Evolutionary conservation across 2,797 vertebrate genomes (phyloP), one percentile per base, ranked within the genome.

Genomic region (Enteromius radiatus): DNA sequence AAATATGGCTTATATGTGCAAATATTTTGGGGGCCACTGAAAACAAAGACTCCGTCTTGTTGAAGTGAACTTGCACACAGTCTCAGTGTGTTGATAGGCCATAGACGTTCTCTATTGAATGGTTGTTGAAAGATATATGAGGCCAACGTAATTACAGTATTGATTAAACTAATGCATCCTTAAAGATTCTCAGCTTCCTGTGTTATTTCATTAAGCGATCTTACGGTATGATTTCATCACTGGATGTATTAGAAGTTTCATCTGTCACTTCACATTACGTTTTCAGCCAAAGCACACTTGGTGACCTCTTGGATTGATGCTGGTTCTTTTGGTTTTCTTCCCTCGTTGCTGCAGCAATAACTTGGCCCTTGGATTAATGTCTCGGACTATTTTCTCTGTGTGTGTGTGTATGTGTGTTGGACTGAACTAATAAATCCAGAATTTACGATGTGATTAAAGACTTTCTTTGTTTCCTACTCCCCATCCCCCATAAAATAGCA

Each of bases 351-450:
- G 36, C 11, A 8, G 45, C 19, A 65, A 49, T 78, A 79, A 76
- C 81, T 43, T 68, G 31, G 23, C 47, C 52, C 45, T 43, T 49
- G 67, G 65, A 82, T 80, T 63, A 81, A 77, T 78, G 43, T 80
- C 70, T 88, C 64, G 75, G 59, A 52, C 36, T 26, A 26, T 21
- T 56, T 52, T 61, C 41, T 74, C 19, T 56, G 23, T 0, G 8
- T 49, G 2, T 3, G 10, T 45, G 12, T 47, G 45, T 47, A 1
- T 47, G 45, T 54, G 23, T 45, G 49, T 76, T 76, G 47, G 21
- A n/a, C 23, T 86, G 14, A 78, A 68, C 49, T 75, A 56, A 78
- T 81, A 88, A 78, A 78, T 77, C 78, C 73, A 83, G 61, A 83
- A 80, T 78, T 52, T 77, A 64, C 69, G 28, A 56, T 84, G 47